Conservation (phyloP, 2,113 vertebrate genomes). For the Limnothrissa miodon region DNA sequence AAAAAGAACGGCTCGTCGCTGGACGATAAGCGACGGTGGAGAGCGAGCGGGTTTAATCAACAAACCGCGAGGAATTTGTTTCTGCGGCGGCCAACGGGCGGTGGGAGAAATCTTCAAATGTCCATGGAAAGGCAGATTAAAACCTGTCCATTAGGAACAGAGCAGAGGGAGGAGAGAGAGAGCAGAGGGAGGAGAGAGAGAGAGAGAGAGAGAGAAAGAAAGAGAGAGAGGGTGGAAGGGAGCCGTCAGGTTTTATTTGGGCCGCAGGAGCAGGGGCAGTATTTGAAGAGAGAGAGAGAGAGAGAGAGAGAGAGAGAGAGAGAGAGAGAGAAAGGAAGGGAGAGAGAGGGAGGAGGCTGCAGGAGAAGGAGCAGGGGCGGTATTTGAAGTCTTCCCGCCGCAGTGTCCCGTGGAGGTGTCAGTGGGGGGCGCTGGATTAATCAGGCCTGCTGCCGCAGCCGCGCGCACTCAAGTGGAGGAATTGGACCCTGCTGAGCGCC, state of each 20-base stretch:
- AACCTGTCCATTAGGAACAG: slow-evolving; percentile 89
- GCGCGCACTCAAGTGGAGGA: slow-evolving; percentile 97
- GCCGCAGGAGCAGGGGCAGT: slow-evolving; percentile 81
- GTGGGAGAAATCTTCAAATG: slow-evolving; percentile 99
- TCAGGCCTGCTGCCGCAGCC: slow-evolving; percentile 84
- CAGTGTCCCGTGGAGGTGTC: slow-evolving; percentile 80
- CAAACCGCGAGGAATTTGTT: slow-evolving; percentile 97
- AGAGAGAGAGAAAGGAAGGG: neutral
- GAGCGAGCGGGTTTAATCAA: slow-evolving; percentile 94
- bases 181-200: neutral
- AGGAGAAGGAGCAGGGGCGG: slow-evolving; percentile 81
- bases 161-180: neutral
- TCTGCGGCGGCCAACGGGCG: slow-evolving; percentile 88
- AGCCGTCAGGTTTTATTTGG: slow-evolving; percentile 97
- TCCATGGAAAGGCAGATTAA: slow-evolving; percentile 91
- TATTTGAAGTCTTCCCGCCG: slow-evolving; percentile 95
- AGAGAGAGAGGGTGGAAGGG: slow-evolving; percentile 30
- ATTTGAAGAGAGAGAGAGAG: slow-evolving; percentile 81
- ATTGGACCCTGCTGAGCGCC: slow-evolving; percentile 77
- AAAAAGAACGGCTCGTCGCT: slow-evolving; percentile 97
- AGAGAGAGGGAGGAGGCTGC: slow-evolving; percentile 65
- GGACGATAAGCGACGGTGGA: slow-evolving; percentile 94
- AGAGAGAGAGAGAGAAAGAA: neutral
- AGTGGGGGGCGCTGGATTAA: slow-evolving; percentile 87
- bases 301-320: slow-evolving; percentile 13